Conservation (phyloP, 2,113 vertebrate genomes). For the Hypocryptadius cinnamomeus region DNA sequence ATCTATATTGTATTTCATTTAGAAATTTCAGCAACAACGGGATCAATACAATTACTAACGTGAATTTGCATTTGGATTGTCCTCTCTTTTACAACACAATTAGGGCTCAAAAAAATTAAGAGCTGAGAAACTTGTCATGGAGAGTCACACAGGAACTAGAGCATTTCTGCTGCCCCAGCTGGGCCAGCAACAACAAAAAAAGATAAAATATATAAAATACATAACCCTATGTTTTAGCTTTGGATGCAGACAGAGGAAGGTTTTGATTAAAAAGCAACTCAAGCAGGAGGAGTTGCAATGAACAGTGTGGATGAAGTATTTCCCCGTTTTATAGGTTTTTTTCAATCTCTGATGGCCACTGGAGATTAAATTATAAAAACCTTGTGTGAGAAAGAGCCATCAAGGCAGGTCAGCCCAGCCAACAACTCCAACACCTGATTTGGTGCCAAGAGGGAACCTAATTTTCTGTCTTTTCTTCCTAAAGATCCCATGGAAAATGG, state of each 20-base stretch:
- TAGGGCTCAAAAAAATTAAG: background rate
- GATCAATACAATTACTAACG: rapidly evolving
- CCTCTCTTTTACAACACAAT: background rate
- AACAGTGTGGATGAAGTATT: background rate
- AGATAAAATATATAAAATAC: background rate
- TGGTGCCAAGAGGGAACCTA: background rate
- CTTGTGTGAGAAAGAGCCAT: rapidly evolving
- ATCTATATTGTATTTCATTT: background rate
- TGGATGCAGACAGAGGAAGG: rapidly evolving
- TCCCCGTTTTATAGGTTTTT: background rate
- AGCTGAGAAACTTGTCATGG: background rate
- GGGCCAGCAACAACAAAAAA: background rate
- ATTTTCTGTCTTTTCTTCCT: background rate
- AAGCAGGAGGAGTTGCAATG: background rate
- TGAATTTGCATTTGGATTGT: background rate
- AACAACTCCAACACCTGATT: background rate
- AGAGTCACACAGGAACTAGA: too few relatives aligned
- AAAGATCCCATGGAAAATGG: background rate
- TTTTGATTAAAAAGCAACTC: background rate
- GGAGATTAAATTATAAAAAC: background rate
- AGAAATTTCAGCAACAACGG: background rate
- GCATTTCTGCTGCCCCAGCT: background rate
- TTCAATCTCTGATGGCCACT: background rate
- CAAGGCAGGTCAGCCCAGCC: background rate
- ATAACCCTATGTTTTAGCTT: background rate